These are phyloP conservation scores for Melieria omissa DNA, from an alignment of 2,888 invertebrate genomes.

Conservation along the genomic window DNA sequence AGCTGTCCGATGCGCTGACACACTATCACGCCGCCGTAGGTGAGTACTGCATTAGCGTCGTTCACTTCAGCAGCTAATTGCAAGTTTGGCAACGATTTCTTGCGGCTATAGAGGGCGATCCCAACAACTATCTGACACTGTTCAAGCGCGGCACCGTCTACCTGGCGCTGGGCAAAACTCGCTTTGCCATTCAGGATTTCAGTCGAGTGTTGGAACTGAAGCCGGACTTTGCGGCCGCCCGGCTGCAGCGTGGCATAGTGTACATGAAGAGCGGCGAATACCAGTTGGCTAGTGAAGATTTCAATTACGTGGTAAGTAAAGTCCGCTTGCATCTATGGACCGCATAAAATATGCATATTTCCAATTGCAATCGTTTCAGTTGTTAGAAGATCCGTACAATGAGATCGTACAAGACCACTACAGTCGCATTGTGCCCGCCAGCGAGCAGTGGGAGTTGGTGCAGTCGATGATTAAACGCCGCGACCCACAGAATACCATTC, in stretches of 20 bases:
- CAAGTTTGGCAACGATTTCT: not conserved
- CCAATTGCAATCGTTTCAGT: constrained; percentile 63
- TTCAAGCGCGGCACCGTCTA: constrained; percentile 97
- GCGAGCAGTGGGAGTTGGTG: constrained; percentile 73
- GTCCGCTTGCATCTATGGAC: not conserved
- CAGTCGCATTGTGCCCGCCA: constrained; percentile 73
- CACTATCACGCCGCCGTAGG: constrained; percentile 99
- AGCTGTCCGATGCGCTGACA: constrained; percentile 93
- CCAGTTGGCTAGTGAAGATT: constrained; percentile 84
- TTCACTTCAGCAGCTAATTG: not conserved
- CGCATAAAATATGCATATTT: not conserved
- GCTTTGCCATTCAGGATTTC: constrained; percentile 94
- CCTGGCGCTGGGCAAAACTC: constrained; percentile 94
- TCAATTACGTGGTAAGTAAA: constrained; percentile 82
- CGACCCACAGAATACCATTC: constrained; percentile 72
- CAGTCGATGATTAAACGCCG: constrained; percentile 73
- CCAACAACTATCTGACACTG: constrained; percentile 93
- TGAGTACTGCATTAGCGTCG: constrained; percentile 66
- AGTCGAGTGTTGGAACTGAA: constrained; percentile 92
- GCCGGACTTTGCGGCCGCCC: constrained; percentile 92
- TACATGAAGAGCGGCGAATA: constrained; percentile 90
- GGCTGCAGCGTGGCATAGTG: constrained; percentile 85
- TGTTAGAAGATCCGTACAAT: constrained; percentile 80
- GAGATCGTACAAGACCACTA: constrained; percentile 79
- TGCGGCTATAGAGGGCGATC: constrained; percentile 84